phyloP scores from a whole-genome alignment of 2,888 invertebrate genomes.

The Tetheella fluctuosa region DNA sequence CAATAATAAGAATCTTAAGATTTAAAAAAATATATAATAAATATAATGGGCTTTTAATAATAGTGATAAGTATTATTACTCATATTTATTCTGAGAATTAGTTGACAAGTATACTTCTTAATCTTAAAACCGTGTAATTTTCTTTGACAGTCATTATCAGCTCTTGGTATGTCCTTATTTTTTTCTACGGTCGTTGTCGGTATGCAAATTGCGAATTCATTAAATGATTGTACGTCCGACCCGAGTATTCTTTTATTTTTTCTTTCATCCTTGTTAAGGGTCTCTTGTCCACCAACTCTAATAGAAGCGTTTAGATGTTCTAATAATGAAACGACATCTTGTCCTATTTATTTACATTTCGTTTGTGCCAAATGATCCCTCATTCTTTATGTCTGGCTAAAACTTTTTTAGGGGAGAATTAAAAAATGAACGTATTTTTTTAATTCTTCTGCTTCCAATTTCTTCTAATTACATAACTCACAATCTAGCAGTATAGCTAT shows the following conservation, averaged over 20 bases:
- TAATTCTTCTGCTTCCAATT: neutral
- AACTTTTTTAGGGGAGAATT: neutral
- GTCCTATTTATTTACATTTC: slow-evolving; percentile 30
- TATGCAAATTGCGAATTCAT: slow-evolving; percentile 81
- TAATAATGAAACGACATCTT: slow-evolving; percentile 42
- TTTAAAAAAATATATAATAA: no score
- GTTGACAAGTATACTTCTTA: neutral
- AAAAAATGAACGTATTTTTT: neutral
- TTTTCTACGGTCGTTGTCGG: slow-evolving; percentile 65
- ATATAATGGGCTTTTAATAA: no score
- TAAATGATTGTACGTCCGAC: slow-evolving; percentile 75
- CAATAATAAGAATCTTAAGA: no score
- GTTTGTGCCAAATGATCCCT: neutral
- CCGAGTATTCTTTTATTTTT: slow-evolving; percentile 61
- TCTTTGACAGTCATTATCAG: slow-evolving; percentile 21
- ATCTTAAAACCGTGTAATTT: neutral
- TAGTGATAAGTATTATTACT: no score
- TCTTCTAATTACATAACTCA: no score
- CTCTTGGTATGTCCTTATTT: slow-evolving; percentile 52
- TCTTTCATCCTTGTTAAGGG: slow-evolving; percentile 62
- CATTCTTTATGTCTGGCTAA: neutral
- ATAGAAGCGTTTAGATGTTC: slow-evolving; percentile 56
- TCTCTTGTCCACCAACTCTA: slow-evolving; percentile 61
- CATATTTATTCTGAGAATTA: neutral
- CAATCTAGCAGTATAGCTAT: no score